Percentiles rank a stretch among this genome's conserved stretches.
These are phyloP conservation scores for Tupaia chinensis DNA, from an alignment of 2,113 vertebrate species.

Conservation along the genomic window DNA sequence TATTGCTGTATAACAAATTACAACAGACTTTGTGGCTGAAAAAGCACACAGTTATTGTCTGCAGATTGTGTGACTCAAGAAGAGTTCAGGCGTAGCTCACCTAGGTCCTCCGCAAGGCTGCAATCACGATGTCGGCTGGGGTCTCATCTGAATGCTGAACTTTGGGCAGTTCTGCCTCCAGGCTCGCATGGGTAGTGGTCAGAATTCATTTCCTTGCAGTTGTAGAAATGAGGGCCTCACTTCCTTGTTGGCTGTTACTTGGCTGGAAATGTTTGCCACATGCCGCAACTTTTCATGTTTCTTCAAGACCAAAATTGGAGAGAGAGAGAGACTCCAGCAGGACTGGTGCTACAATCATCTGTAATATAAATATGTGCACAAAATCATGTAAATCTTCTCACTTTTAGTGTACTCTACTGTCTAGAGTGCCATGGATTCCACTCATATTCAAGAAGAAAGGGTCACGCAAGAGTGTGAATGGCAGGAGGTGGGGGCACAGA, in stretches of 20 bases:
- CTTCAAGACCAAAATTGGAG: neutral
- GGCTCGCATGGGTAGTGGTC: neutral
- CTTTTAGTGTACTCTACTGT: neutral
- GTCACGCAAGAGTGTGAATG: neutral
- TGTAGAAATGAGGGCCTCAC: neutral
- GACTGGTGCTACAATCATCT: neutral
- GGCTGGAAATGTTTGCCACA: neutral
- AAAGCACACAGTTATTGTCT: neutral
- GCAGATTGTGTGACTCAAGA: neutral
- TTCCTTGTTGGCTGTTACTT: neutral
- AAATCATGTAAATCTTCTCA: too few species aligned
- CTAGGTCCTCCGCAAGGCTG: neutral
- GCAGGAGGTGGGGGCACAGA: neutral
- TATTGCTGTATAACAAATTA: neutral
- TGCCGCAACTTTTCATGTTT: neutral
- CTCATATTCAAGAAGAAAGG: neutral
- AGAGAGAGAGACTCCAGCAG: neutral
- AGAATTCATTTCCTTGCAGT: neutral
- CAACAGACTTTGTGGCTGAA: neutral
- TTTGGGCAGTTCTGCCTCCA: neutral
- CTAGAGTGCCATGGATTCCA: neutral
- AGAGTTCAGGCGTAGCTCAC: neutral
- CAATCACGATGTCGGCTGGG: neutral
- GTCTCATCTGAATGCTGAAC: neutral
- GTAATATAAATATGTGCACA: neutral